Percentiles rank a stretch among this genome's conserved stretches.
Evolutionary conservation across 1,140 invertebrate genomes (phyloP).

Genomic region (Hestina assimilis): DNA sequence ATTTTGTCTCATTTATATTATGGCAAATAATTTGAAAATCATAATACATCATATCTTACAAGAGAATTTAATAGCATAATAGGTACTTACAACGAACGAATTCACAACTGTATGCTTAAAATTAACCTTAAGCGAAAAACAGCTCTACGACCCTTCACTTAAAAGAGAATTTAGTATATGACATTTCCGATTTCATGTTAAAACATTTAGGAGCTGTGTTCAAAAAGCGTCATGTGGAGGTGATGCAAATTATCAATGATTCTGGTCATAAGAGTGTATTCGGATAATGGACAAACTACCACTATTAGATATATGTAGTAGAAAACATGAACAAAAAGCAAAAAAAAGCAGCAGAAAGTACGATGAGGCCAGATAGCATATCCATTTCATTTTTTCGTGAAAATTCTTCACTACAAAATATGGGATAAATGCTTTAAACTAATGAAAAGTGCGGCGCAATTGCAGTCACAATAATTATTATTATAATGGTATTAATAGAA

Average conservation of each 20-base stretch:
- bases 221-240: not conserved
- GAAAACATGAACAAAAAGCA: too few species aligned
- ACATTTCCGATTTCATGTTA: not conserved
- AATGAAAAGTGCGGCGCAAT: too few species aligned
- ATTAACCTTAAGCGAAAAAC: not conserved
- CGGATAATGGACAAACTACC: not conserved
- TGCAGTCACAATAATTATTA: too few species aligned
- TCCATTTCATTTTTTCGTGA: too few species aligned
- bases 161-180: not conserved
- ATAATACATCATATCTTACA: constrained; percentile 14
- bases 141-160: not conserved
- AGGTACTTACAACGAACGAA: not conserved
- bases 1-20: not conserved
- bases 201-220: not conserved
- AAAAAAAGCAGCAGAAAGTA: too few species aligned
- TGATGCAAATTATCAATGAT: constrained; percentile 15
- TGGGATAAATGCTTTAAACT: too few species aligned
- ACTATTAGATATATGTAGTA: not conserved
- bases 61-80: constrained; percentile 14
- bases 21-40: constrained; percentile 14
- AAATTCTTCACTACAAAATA: too few species aligned
- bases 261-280: not conserved
- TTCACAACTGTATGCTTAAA: not conserved
- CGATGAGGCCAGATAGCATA: too few species aligned
- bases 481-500: too few species aligned